phyloP scores from a whole-genome alignment of 2,888 invertebrate genomes.

The Epinotia demarniana region DNA sequence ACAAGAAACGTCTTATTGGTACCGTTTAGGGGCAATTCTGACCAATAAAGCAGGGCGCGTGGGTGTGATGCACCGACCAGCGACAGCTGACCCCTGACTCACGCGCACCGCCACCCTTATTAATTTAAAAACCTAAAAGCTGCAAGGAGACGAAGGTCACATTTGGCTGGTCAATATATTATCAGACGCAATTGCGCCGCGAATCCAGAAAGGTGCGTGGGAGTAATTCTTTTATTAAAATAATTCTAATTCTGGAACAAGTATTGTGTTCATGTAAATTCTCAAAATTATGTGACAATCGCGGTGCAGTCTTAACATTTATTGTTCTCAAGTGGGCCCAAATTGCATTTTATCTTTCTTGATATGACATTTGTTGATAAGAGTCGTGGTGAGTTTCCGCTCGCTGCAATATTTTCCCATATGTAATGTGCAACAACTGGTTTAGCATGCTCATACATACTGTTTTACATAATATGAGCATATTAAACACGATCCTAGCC shows the following conservation, averaged over 20 bases:
- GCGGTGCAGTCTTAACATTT: slow-evolving; percentile 31
- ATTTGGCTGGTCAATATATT: slow-evolving; percentile 55
- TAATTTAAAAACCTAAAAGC: slow-evolving; percentile 35
- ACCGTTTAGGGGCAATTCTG: slow-evolving; percentile 82
- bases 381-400: slow-evolving; percentile 17
- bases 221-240: slow-evolving; percentile 50
- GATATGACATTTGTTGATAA: slow-evolving; percentile 34
- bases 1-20: slow-evolving; percentile 80
- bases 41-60: slow-evolving; percentile 80
- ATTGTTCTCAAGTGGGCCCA: slow-evolving; percentile 3
- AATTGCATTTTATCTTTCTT: slow-evolving; percentile 31
- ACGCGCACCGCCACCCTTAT: slow-evolving; percentile 49
- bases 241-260: slow-evolving; percentile 47
- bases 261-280: slow-evolving; percentile 49
- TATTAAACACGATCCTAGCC: slow-evolving; percentile 15
- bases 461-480: slow-evolving; percentile 36
- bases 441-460: slow-evolving; percentile 21
- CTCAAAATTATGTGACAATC: slow-evolving; percentile 46
- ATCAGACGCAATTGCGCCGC: slow-evolving; percentile 67
- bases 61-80: slow-evolving; percentile 71
- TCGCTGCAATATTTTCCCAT: slow-evolving; percentile 42
- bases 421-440: slow-evolving; percentile 33
- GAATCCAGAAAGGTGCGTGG: slow-evolving; percentile 58
- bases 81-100: slow-evolving; percentile 58
- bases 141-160: slow-evolving; percentile 49